Percentiles rank a stretch among this genome's conserved stretches.
phyloP scores from a whole-genome alignment of 1,140 invertebrate genomes.

The Temnothorax longispinosus region DNA sequence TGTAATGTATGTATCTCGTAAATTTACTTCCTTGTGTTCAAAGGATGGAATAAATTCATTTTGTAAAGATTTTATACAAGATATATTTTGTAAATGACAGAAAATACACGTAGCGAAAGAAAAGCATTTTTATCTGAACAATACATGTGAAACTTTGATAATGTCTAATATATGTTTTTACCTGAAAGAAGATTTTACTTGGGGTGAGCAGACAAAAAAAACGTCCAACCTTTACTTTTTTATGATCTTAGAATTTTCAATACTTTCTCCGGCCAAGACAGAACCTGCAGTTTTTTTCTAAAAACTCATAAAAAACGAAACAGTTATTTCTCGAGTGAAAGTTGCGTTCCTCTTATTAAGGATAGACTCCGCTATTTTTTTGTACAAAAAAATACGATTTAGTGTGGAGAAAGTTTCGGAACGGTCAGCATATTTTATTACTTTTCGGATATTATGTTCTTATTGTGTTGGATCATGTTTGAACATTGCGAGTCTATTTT shows the following conservation, averaged over 20 bases:
- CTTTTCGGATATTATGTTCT: conserved; percentile 19
- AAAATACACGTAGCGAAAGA: background rate
- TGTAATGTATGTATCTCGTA: background rate
- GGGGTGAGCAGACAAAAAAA: conserved; percentile 31
- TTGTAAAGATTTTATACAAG: background rate
- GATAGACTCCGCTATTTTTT: conserved; percentile 58
- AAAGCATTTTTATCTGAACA: background rate
- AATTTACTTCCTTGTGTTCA: conserved; percentile 3
- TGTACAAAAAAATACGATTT: background rate
- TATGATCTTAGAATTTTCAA: conserved; percentile 67
- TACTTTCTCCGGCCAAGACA: conserved; percentile 38
- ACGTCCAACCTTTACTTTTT: conserved; percentile 73
- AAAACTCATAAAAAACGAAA: conserved; percentile 71
- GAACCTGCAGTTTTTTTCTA: background rate
- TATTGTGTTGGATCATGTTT: background rate
- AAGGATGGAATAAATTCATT: background rate
- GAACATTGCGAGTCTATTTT: background rate
- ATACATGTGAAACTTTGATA: conserved; percentile 8
- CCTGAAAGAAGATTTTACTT: background rate
- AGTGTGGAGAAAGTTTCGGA: conserved; percentile 70
- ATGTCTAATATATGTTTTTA: background rate
- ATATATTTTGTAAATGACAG: conserved; percentile 8
- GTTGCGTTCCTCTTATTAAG: conserved; percentile 63
- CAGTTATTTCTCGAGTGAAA: conserved; percentile 77
- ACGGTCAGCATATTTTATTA: conserved; percentile 16